These are phyloP conservation scores for Urophycis tenuis DNA, from an alignment of 2,797 vertebrate species.

Conservation along the genomic window DNA sequence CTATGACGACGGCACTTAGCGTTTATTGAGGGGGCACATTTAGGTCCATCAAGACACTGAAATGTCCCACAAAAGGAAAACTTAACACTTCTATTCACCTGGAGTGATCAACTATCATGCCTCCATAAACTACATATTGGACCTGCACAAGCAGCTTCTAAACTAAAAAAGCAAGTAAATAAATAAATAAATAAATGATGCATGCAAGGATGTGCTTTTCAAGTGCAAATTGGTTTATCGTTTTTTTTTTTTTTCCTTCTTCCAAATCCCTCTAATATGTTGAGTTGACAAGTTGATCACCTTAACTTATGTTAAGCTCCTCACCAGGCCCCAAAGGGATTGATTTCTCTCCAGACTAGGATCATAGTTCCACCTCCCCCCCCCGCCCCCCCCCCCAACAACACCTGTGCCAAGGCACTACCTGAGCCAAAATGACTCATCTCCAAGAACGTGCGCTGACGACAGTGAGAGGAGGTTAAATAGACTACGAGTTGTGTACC, in stretches of 20 bases:
- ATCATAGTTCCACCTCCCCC: neutral
- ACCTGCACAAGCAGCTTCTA: neutral
- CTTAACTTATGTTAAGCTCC: slow-evolving; percentile 54
- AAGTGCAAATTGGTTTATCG: too few species aligned
- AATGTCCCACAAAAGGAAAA: neutral
- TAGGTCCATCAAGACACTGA: too few species aligned
- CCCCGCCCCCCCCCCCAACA: neutral
- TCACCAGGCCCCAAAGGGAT: slow-evolving; percentile 23
- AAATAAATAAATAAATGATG: neutral
- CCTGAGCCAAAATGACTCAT: slow-evolving; percentile 41
- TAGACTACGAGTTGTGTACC: slow-evolving; percentile 7
- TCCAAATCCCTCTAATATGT: slow-evolving; percentile 34
- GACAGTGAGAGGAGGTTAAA: slow-evolving; percentile 1
- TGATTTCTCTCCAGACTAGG: slow-evolving; percentile 18
- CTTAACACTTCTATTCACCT: neutral
- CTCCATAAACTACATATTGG: neutral
- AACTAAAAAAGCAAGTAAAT: neutral
- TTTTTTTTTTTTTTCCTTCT: too few species aligned
- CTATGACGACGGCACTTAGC: too few species aligned
- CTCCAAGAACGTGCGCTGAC: slow-evolving; percentile 40
- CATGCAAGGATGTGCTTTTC: too few species aligned
- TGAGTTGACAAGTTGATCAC: slow-evolving; percentile 16
- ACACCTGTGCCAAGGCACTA: slow-evolving; percentile 25
- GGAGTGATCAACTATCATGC: too few species aligned
- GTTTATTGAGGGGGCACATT: too few species aligned